Base-by-base conservation (phyloP, 23 tunicate species). In the Clavelina lepadiformis region DNA sequence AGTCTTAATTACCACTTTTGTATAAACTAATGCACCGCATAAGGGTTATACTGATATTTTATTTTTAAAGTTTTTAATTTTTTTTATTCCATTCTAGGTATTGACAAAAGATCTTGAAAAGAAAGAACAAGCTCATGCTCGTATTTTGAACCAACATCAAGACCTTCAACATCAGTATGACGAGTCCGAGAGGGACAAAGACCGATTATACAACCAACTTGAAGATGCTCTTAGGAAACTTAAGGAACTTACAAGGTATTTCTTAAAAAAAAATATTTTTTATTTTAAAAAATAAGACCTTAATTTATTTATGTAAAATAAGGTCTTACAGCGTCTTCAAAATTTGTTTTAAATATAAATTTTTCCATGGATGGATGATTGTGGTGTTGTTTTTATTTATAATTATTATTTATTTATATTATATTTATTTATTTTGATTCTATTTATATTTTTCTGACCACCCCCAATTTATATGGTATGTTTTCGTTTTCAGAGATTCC, bases 31-130 rank as follows among this genome's bases (percentile, higher is more conserved):
- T 22, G 27, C 46, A 13, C 19, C 22, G 11, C 22, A 24, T 11
- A 13, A 30, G 6, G 15, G 11, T 24, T 13, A 8, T 61, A 8
- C 7, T 23, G 13, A 23, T 27, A 20, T 8, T n/a, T 28, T 33
- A 25, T 27, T 31, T 23, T 6, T 51, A 13, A 53, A 13, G 7
- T 53, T 13, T 53, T 13, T 53, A 53, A 11, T 41, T 41, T 41
- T 41, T 41, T 11, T 41, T 11, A 41, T 41, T 41, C 49, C 11
- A 41, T 7, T 35, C 0, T 78, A 88, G 88, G 82, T 88, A 4
- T 59, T 88, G 13, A 80, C 96, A 1, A 74, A 80, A 53, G 96
- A 88, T 38, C 46, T 88, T 36, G 96, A 88, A 72, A 88, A 88
- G 59, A 88, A 88, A 60, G 96, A 88, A 3, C 88, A 80, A 44